These are phyloP conservation scores for Acomys russatus DNA, from an alignment of 2,797 vertebrate genomes.

Conservation along the genomic window DNA sequence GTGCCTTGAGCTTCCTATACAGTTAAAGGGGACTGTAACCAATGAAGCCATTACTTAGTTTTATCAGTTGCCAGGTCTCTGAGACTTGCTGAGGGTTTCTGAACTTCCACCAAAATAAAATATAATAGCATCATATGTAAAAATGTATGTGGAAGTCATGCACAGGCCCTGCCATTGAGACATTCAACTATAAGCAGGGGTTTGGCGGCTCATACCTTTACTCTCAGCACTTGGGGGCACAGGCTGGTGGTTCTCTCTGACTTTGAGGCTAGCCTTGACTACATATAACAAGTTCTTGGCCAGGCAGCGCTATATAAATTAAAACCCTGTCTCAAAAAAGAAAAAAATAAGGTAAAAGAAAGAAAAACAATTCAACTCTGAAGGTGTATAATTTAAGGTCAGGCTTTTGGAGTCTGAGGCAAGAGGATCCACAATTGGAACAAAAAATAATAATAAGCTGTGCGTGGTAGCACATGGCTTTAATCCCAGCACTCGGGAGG, in stretches of 20 bases:
- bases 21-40: constrained; percentile 56
- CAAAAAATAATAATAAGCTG: too few species aligned
- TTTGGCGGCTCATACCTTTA: neutral
- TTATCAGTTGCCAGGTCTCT: neutral
- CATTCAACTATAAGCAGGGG: neutral
- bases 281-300: neutral
- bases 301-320: neutral
- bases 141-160: neutral
- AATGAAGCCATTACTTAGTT: constrained; percentile 52
- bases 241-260: neutral
- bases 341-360: neutral
- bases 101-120: constrained; percentile 59
- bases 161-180: neutral
- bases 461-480: too few species aligned
- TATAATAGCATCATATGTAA: neutral
- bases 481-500: neutral
- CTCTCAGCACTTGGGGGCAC: neutral
- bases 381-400: neutral
- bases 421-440: neutral
- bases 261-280: neutral
- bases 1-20: constrained; percentile 6
- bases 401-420: neutral
- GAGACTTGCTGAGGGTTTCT: constrained; percentile 21
- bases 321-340: neutral
- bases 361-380: neutral